Percentiles rank a stretch among this genome's conserved stretches.
These are phyloP conservation scores for Drosophila neocordata DNA, from an alignment of 1,140 invertebrate species.

Conservation along the genomic window DNA sequence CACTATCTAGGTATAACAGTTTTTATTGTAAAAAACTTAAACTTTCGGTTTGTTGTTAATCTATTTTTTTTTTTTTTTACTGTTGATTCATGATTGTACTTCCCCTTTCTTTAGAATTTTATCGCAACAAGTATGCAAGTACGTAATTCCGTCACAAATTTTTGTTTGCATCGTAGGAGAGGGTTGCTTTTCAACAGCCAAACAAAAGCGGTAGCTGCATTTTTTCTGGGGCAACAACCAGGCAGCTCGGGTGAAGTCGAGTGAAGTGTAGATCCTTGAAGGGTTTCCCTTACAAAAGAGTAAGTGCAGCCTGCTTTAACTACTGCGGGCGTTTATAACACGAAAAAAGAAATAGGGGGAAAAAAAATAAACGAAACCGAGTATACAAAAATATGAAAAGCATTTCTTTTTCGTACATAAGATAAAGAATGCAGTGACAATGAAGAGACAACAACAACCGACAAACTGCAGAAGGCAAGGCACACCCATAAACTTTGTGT, in stretches of 20 bases:
- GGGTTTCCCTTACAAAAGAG: constrained; percentile 32
- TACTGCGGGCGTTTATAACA: constrained; percentile 11
- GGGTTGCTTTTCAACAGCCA: constrained; percentile 1
- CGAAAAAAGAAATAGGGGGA: not conserved
- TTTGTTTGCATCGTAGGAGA: not conserved
- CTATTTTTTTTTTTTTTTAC: not conserved
- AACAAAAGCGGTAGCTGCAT: constrained; percentile 5
- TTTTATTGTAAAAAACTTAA: too few species aligned
- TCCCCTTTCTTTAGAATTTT: not conserved
- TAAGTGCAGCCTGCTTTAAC: constrained; percentile 24
- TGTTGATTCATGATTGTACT: not conserved
- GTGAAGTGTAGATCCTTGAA: constrained; percentile 47
- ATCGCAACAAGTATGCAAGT: constrained; percentile 6
- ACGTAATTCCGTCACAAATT: constrained; percentile 9
- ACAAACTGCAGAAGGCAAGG: constrained; percentile 8
- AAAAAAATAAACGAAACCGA: not conserved
- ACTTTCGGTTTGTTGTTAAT: not conserved
- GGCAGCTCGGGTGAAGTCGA: constrained; percentile 18
- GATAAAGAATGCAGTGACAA: constrained; percentile 21
- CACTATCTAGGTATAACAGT: too few species aligned
- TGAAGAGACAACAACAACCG: constrained; percentile 11
- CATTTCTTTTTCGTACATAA: constrained; percentile 12
- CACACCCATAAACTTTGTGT: constrained; percentile 51
- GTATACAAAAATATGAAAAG: constrained; percentile 34
- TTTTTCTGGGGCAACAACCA: constrained; percentile 18